Conservation (phyloP, 2,113 vertebrate genomes). For the Neodontobutis hainanensis region DNA sequence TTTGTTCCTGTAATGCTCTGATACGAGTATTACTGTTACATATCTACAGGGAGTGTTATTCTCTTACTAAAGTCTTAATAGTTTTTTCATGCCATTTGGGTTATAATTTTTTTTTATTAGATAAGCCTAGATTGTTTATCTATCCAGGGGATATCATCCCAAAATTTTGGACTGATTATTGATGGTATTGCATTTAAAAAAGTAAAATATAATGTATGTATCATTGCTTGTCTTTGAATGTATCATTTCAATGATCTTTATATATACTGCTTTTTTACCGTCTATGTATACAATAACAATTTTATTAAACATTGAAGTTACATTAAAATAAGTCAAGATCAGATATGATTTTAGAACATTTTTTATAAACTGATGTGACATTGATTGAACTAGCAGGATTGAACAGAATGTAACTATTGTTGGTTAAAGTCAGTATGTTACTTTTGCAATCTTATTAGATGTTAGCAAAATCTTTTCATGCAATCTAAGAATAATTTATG, state of each 20-base stretch:
- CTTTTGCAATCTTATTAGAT: too few relatives aligned
- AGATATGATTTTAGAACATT: too few relatives aligned
- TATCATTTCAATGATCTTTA: neutral
- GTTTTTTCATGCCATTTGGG: neutral
- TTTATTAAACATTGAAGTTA: neutral
- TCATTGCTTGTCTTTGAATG: constrained; percentile 2
- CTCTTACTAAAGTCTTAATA: constrained; percentile 22
- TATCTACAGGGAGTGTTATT: neutral
- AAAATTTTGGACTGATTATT: neutral
- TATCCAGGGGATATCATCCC: neutral
- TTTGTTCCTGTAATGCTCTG: constrained; percentile 43
- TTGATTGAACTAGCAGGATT: too few relatives aligned
- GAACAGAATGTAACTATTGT: too few relatives aligned
- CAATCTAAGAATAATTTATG: too few relatives aligned
- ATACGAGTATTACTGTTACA: constrained; percentile 18
- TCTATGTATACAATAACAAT: constrained; percentile 1
- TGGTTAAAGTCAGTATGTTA: too few relatives aligned
- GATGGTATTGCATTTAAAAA: constrained; percentile 7
- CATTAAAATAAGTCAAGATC: neutral
- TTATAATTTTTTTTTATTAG: neutral
- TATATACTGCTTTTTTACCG: constrained; percentile 1
- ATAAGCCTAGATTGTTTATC: neutral
- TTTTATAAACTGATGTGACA: too few relatives aligned
- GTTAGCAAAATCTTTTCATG: too few relatives aligned
- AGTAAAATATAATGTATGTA: neutral